Evolutionary conservation across 2,113 vertebrate species (phyloP).

Genomic region (Clarias macrocephalus): DNA sequence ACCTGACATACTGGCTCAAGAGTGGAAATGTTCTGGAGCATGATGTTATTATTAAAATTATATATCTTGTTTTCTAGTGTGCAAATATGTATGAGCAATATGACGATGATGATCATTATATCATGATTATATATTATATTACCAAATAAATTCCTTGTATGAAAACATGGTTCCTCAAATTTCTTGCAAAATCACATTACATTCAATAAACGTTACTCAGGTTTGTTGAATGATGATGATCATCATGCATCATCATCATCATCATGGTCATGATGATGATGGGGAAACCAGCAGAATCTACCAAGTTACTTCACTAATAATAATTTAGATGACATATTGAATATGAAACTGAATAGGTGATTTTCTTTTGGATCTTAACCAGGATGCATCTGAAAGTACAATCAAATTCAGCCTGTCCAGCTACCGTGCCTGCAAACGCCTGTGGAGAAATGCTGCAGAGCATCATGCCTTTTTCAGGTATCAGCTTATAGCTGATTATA

Average conservation of each 20-base stretch:
- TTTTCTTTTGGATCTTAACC: constrained; percentile 61
- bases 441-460: constrained; percentile 97
- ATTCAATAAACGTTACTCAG: too few species aligned
- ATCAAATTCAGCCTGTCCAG: constrained; percentile 93
- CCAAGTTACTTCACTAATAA: not conserved
- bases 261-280: too few species aligned
- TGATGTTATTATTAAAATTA: not conserved
- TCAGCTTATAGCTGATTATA: not conserved
- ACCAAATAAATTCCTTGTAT: too few species aligned
- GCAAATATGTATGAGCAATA: not conserved
- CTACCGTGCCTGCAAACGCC: constrained; percentile 92
- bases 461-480: constrained; percentile 98
- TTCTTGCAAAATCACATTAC: too few species aligned
- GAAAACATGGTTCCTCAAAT: too few species aligned
- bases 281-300: not conserved
- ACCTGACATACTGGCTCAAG: not conserved
- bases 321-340: not conserved
- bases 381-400: constrained; percentile 92
- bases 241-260: too few species aligned
- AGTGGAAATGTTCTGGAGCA: not conserved
- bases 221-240: too few species aligned
- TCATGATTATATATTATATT: too few species aligned
- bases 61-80: not conserved
- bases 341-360: not conserved
- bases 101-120: not conserved